Base-by-base conservation (phyloP, 2,113 vertebrate species). In the Lutjanus erythropterus region DNA sequence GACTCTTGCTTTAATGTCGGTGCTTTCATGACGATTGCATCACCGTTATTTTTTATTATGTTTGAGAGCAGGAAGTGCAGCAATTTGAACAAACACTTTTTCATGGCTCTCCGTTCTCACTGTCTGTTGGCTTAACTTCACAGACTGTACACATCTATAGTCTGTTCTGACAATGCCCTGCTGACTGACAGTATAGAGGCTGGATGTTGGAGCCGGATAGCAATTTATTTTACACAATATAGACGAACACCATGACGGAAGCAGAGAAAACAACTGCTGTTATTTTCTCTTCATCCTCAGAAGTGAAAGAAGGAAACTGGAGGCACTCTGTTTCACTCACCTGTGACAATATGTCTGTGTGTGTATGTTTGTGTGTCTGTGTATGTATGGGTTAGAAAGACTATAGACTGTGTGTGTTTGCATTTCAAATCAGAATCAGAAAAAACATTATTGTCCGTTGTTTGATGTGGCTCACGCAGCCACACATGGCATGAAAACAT, bases 171-270 rank as follows among this genome's bases (percentile, higher is more conserved):
- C 52, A 56, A 56, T n/a, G 18, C 33, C 46, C 21, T 23, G 25
- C 75, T 70, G 56, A 60, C 55, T 50, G 65, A 23, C 16, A 3
- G 25, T 31, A 41, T 46, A 37, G 47, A 47, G 33, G 76, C 39
- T 72, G 29, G 37, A 58, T 80, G 59, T 31, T 65, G 16, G 58
- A 27, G 18, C 5, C 50, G 42, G 60, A 58, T 31, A 58, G 41
- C 50, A 56, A 72, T 66, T 65, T 66, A 72, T 71, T 71, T 71
- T 71, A 18, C 49, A 66, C 68, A 41, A 44, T 5, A 39, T 1
- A 68, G 37, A 46, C 27, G n/a, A 39, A 71, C 29, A 42, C 50
- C 29, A 18, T 59, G 16, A 50, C 9, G 27, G 16, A 5, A 21
- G 19, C 11, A 37, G 55, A 33, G 9, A 49, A 12, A 60, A 42